phyloP scores from a whole-genome alignment of 2,113 vertebrate genomes.

The Pogona vitticeps region DNA sequence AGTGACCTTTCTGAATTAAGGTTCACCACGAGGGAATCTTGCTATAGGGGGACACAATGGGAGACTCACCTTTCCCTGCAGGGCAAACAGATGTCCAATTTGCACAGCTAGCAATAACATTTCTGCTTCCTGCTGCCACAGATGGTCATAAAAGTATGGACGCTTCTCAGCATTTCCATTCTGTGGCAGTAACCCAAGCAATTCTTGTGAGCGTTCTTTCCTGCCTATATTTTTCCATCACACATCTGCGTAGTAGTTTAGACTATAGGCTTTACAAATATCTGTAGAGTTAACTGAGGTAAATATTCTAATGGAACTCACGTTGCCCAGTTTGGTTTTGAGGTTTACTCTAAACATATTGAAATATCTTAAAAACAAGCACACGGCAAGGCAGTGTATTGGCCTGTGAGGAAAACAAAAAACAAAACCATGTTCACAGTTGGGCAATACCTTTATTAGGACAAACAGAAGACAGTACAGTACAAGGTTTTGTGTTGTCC shows the following conservation, averaged over 20 bases:
- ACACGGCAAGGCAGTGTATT: neutral
- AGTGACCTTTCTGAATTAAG: slow-evolving; percentile 46
- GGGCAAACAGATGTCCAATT: slow-evolving; percentile 59
- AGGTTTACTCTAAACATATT: slow-evolving; percentile 1
- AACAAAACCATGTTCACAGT: too few species aligned
- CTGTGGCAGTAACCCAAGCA: neutral
- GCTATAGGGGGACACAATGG: slow-evolving; percentile 61
- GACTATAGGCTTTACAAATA: neutral
- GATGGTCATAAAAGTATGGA: slow-evolving; percentile 32
- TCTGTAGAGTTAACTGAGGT: neutral
- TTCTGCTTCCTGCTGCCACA: slow-evolving; percentile 63
- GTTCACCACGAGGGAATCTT: slow-evolving; percentile 51
- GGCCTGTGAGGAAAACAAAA: too few species aligned
- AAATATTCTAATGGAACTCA: neutral
- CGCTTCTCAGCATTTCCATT: slow-evolving; percentile 19
- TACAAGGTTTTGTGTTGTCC: neutral
- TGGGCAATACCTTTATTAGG: neutral
- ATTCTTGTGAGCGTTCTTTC: slow-evolving; percentile 9
- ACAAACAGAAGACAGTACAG: neutral
- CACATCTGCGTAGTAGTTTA: neutral
- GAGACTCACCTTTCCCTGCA: slow-evolving; percentile 58
- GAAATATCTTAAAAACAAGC: too few species aligned
- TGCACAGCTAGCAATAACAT: slow-evolving; percentile 59
- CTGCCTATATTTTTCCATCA: neutral
- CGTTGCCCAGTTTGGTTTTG: slow-evolving; percentile 18